A percentile compares a stretch with the other conserved stretches of the same genome.
These are phyloP conservation scores for Phalacrocorax aristotelis DNA, from an alignment of 2,113 vertebrate genomes.

Conservation along the genomic window DNA sequence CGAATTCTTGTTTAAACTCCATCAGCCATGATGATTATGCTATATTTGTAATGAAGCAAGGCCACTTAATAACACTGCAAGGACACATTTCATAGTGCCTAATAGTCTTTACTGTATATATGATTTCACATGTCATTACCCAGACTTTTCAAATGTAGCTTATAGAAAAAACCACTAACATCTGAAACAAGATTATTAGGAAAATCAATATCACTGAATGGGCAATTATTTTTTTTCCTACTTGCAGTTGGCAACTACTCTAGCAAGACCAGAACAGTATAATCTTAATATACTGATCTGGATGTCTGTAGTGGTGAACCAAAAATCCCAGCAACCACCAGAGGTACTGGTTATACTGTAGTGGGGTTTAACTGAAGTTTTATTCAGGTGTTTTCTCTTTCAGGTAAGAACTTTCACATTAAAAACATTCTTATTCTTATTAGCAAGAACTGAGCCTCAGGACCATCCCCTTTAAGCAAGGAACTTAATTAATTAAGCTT, in stretches of 20 bases:
- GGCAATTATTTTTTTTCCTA: neutral
- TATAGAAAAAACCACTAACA: neutral
- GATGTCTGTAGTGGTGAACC: neutral
- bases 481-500: neutral
- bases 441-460: neutral
- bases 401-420: neutral
- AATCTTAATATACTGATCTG: neutral
- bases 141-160: neutral
- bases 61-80: neutral
- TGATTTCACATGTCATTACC: slow-evolving; percentile 46
- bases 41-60: slow-evolving; percentile 21
- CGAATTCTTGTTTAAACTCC: slow-evolving; percentile 39
- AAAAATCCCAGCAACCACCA: neutral
- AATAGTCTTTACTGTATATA: slow-evolving; percentile 1
- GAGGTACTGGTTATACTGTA: neutral
- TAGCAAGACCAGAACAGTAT: neutral
- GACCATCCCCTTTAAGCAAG: neutral
- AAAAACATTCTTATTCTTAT: neutral
- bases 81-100: neutral
- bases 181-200: slow-evolving; percentile 8
- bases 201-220: slow-evolving; percentile 8
- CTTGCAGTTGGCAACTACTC: neutral
- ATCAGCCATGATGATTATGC: neutral
- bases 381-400: neutral
- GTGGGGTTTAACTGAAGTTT: neutral